Base-by-base conservation (phyloP, 2,797 vertebrate genomes). In the Phoxinus dragarum region DNA sequence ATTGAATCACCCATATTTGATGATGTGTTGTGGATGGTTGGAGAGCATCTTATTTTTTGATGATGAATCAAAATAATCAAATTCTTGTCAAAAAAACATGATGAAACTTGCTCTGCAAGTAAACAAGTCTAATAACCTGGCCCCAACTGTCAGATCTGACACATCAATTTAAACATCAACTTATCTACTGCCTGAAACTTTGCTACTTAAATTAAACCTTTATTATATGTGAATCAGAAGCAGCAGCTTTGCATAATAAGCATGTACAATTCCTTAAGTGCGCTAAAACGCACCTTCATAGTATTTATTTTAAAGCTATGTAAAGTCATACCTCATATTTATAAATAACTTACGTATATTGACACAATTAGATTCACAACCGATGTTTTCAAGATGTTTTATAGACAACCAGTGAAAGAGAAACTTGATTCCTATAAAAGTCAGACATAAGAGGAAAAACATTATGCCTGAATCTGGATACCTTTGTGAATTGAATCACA, bases 301-400 rank as follows among this genome's bases (percentile, higher is more conserved):
- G 36, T 84, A 31, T 77, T 78, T n/a, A 69, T 38, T 69, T 77
- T 31, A 14, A 84, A 42, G 7, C 69, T 73, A 73, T 42, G 67
- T 72, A 71, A 74, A 82, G 42, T 64, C 17, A 4, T 64, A 64
- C 56, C 10, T 84, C 6, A 68, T 81, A 52, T 54, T 12, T 1
- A 74, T 54, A 38, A 56, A 44, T 40, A 40, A 44, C 80, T 52
- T 38, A n/a, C 4, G 59, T 81, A 64, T 81, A 81, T 89, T 81
- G 83, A 89, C 80, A 89, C 21, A 68, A 77, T 77, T 17, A 71
- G 61, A 87, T 69, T 74, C 81, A 82, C 56, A 84, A 5, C 54
- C 81, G 36, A 59, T 80, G 16, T 67, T 82, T 21, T 59, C 5
- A 61, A 23, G 36, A 8, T 72, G 42, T 31, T 73, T 85, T 61